Evolutionary conservation across 2,888 invertebrate genomes (phyloP), one percentile per base, ranked within the genome.

Genomic region (Meta bourneti): DNA sequence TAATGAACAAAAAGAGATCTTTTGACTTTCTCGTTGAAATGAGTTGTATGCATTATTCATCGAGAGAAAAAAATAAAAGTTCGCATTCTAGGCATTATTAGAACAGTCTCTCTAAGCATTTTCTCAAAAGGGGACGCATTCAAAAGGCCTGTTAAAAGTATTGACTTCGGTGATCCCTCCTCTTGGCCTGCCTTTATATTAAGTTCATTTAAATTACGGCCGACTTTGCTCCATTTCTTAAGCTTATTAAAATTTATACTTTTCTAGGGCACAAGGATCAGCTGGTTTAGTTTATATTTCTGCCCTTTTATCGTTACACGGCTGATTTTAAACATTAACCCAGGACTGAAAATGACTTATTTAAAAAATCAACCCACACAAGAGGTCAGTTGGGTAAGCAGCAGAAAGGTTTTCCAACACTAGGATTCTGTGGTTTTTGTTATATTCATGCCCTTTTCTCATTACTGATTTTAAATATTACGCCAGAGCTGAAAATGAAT

Each of bases 21-120:
- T 78, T 77, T 7, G 70, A 87, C 54, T 79, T 72, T 70, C 34
- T 70, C 16, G 51, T 34, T 51, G 72, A 72, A 87, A 87, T 87
- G 87, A 87, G 79, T 87, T 69, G 19, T 70, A 87, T 87, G 71
- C 87, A 87, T 87, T 87, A 87, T 87, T 87, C 87, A 87, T 71
- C 20, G 49, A 34, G 13, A 11, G 61, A 61, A 61, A 61, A 61
- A 61, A 61, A 61, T 61, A 13, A 19, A 61, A 79, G 20, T 79
- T 71, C 79, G 34, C 52, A 54, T 87, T 70, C 80, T 71, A 49
- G 13, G 87, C 79, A 80, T 87, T 87, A 87, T 79, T 87, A 87
- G 72, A 87, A 71, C 34, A 54, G 87, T 87, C 69, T 72, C 72
- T 87, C 69, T 19, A 86, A 69, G 78, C 78, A 13, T 13, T 77